These are phyloP conservation scores for Nothoprocta pentlandii DNA, from an alignment of 2,113 vertebrate species.

Conservation along the genomic window DNA sequence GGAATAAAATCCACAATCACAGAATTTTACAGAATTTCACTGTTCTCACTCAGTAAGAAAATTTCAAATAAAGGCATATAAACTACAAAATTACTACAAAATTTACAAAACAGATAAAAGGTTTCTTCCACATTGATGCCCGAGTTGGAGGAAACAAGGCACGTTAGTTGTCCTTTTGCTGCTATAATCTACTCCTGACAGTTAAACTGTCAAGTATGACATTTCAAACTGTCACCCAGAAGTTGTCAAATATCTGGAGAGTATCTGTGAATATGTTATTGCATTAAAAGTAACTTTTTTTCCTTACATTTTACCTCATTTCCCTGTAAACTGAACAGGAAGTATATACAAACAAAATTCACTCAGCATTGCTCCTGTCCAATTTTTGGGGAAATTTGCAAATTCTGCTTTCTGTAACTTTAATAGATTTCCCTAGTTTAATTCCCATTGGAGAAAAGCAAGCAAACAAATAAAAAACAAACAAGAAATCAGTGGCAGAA, in stretches of 20 bases:
- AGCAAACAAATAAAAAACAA: not conserved
- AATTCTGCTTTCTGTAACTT: not conserved
- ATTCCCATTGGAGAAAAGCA: not conserved
- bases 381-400: not conserved
- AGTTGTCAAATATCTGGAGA: not conserved
- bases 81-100: rapidly evolving
- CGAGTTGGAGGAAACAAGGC: not conserved
- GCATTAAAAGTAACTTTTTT: not conserved
- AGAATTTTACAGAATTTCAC: not conserved
- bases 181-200: not conserved
- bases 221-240: not conserved
- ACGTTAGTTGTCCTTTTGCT: not conserved
- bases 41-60: not conserved
- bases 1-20: not conserved
- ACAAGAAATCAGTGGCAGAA: not conserved
- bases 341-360: not conserved
- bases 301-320: not conserved
- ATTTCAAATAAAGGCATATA: not conserved
- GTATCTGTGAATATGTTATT: not conserved
- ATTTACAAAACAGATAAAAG: not conserved
- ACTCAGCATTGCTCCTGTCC: not conserved
- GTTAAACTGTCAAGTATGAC: not conserved
- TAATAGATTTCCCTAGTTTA: not conserved
- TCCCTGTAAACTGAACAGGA: not conserved
- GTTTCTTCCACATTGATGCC: not conserved